Percentiles rank a stretch among this genome's conserved stretches.
Conservation (phyloP, 1,140 invertebrate genomes). For the Drosophila bipectinata region DNA sequence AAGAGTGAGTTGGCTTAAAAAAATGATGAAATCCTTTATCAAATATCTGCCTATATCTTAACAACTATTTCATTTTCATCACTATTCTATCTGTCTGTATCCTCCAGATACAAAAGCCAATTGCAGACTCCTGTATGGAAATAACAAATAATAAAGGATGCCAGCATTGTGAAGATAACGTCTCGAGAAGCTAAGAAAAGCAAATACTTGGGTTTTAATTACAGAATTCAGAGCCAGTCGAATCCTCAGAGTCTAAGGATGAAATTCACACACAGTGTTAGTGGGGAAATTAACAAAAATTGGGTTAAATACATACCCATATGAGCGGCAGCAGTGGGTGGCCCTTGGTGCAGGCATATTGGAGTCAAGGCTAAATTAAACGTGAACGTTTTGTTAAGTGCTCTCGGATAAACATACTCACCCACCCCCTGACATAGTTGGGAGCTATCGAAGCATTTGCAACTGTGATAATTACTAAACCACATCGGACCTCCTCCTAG, state of each 20-base stretch:
- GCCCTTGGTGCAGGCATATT: constrained; percentile 29
- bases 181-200: not conserved
- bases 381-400: constrained; percentile 61
- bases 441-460: constrained; percentile 62
- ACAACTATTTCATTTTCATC: not conserved
- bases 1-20: not conserved
- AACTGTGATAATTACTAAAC: constrained; percentile 73
- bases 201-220: constrained; percentile 8
- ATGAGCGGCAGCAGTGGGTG: constrained; percentile 13
- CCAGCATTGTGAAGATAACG: not conserved
- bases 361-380: constrained; percentile 62
- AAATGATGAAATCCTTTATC: too few species aligned
- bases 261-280: constrained; percentile 30
- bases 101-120: not conserved
- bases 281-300: constrained; percentile 63
- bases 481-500: constrained; percentile 27
- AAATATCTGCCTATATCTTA: too few species aligned
- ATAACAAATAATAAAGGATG: not conserved
- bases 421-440: constrained; percentile 37
- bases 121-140: not conserved
- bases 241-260: constrained; percentile 27
- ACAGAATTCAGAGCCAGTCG: constrained; percentile 6
- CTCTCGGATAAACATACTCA: constrained; percentile 26
- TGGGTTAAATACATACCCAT: constrained; percentile 60
- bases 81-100: not conserved